phyloP scores from a whole-genome alignment of 2,888 invertebrate genomes.

The Amiota mariae region DNA sequence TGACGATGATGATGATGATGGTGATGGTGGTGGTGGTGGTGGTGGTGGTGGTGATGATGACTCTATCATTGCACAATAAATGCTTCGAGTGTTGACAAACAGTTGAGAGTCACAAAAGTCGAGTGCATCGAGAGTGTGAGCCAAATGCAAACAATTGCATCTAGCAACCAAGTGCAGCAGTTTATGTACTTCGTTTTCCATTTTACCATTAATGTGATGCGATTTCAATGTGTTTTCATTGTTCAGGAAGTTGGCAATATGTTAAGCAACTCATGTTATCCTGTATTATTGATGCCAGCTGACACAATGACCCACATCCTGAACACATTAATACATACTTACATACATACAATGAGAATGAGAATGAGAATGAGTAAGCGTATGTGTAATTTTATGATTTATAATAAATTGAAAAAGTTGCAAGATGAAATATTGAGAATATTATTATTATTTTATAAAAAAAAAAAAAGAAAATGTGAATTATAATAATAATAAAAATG shows the following conservation, averaged over 20 bases:
- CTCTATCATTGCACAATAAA: conserved; percentile 22
- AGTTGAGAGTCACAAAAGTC: conserved; percentile 5
- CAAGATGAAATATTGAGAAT: not conserved
- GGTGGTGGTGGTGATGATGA: not conserved
- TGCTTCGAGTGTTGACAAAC: conserved; percentile 26
- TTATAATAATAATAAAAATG: too few species aligned
- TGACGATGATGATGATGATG: too few species aligned
- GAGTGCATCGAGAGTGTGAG: not conserved
- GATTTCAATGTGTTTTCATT: conserved; percentile 8
- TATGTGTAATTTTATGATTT: not conserved
- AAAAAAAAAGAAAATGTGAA: too few species aligned
- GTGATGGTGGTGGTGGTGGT: too few species aligned
- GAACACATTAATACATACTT: too few species aligned
- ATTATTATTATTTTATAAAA: too few species aligned
- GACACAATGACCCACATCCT: conserved; percentile 10
- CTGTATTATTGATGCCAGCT: not conserved
- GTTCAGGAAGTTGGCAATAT: conserved; percentile 21
- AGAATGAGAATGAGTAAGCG: not conserved
- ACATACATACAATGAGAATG: not conserved
- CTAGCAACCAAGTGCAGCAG: conserved; percentile 1
- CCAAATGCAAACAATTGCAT: conserved; percentile 8
- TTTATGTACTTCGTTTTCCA: not conserved
- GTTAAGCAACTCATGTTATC: conserved; percentile 4
- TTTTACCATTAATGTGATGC: too few species aligned
- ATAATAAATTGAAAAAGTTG: not conserved